Conservation (phyloP, 2,797 vertebrate genomes). For the Benthosema pterotum region DNA sequence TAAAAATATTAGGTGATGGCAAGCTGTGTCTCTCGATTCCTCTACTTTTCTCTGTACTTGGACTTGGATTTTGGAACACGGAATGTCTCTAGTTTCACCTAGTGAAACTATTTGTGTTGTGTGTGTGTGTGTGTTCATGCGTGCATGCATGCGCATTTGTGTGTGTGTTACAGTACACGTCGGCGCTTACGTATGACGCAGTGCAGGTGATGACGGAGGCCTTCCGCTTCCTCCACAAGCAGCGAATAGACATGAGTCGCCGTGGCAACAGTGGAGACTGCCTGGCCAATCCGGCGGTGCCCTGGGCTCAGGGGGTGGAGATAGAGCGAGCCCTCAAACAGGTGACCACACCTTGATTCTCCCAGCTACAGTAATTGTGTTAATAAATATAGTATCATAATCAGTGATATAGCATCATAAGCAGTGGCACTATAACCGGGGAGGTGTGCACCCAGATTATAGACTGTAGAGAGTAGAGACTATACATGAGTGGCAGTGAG, state of each 20-base stretch:
- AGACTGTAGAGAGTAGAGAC: no score
- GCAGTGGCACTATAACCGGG: no score
- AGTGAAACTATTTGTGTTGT: neutral
- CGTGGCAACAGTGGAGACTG: constrained; percentile 96
- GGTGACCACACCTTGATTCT: constrained; percentile 60
- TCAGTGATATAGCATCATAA: no score
- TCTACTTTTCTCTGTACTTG: no score
- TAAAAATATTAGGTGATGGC: no score
- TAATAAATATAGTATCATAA: no score
- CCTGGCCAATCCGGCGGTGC: constrained; percentile 95
- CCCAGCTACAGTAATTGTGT: no score
- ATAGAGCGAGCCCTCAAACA: constrained; percentile 97
- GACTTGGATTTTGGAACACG: no score
- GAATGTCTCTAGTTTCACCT: no score
- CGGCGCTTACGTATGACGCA: constrained; percentile 94
- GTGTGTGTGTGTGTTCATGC: constrained; percentile 9
- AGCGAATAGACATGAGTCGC: constrained; percentile 94
- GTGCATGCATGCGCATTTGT: constrained; percentile 5
- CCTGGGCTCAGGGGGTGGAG: constrained; percentile 96
- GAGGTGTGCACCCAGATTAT: no score
- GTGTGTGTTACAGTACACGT: constrained; percentile 87
- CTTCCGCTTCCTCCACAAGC: constrained; percentile 94
- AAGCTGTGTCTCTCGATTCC: no score
- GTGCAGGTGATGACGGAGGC: constrained; percentile 98
- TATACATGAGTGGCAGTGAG: no score